These are phyloP conservation scores for Sandelia bainsii DNA, from an alignment of 2,797 vertebrate genomes.

Conservation along the genomic window DNA sequence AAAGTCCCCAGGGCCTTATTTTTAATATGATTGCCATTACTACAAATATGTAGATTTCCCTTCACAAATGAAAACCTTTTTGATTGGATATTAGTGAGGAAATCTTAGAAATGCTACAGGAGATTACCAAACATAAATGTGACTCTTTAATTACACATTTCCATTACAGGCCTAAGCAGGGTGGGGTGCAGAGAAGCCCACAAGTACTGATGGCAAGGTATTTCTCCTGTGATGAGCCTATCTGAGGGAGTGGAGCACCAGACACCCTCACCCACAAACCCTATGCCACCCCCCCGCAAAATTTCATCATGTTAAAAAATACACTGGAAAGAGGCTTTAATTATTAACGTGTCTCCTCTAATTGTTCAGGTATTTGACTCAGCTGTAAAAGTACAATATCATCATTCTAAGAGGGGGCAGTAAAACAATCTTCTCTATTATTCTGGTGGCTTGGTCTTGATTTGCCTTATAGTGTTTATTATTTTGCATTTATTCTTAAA, in stretches of 20 bases:
- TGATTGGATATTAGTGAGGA: constrained; percentile 88
- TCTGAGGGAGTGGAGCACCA: constrained; percentile 58
- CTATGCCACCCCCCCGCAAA: constrained; percentile 54
- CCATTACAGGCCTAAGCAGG: constrained; percentile 81
- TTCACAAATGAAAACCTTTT: constrained; percentile 87
- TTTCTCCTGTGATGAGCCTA: constrained; percentile 78
- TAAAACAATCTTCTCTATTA: constrained; percentile 18
- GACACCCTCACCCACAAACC: constrained; percentile 9
- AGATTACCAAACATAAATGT: constrained; percentile 87
- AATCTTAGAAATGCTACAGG: constrained; percentile 86
- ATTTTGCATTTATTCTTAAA: constrained; percentile 10
- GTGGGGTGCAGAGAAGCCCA: constrained; percentile 65
- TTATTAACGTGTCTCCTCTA: constrained; percentile 58
- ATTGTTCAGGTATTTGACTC: constrained; percentile 53
- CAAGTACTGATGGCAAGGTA: constrained; percentile 74
- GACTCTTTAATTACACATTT: constrained; percentile 88
- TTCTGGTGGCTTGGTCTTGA: constrained; percentile 14
- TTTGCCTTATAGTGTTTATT: constrained; percentile 22
- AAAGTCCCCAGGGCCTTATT: constrained; percentile 85
- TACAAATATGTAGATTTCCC: constrained; percentile 89
- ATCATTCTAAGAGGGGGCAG: constrained; percentile 27
- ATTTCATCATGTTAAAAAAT: constrained; percentile 62
- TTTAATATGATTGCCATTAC: constrained; percentile 89
- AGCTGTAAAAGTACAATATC: constrained; percentile 42
- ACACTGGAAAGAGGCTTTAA: constrained; percentile 56